These are phyloP conservation scores for Noctua fimbriata DNA, from an alignment of 2,888 invertebrate species.

Conservation along the genomic window DNA sequence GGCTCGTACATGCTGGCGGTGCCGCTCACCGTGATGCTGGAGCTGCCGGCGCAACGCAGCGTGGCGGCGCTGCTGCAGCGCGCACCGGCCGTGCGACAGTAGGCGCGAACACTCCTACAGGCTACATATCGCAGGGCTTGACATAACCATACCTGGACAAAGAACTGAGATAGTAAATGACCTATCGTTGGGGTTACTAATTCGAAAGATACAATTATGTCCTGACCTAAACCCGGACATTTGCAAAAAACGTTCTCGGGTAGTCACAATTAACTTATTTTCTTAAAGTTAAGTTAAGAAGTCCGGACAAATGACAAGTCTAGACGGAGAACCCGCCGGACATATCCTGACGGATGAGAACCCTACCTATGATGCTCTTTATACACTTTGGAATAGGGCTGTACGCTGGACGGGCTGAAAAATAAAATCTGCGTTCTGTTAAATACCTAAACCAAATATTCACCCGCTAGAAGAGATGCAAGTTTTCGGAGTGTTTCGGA, in stretches of 20 bases:
- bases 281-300: neutral
- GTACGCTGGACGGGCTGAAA: neutral
- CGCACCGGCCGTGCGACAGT: neutral
- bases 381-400: neutral
- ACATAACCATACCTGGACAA: neutral
- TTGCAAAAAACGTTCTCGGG: neutral
- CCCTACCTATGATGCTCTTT: neutral
- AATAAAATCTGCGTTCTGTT: neutral
- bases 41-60: slow-evolving; percentile 71
- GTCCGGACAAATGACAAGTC: neutral
- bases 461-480: neutral
- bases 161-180: neutral
- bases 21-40: slow-evolving; percentile 73
- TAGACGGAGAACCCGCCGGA: neutral
- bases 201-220: neutral
- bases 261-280: neutral
- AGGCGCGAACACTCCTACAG: too few relatives aligned
- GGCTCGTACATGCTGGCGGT: slow-evolving; percentile 65
- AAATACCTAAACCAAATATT: neutral
- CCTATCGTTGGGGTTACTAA: neutral
- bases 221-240: neutral
- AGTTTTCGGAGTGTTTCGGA: neutral
- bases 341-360: neutral
- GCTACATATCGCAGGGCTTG: neutral
- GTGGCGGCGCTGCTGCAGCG: slow-evolving; percentile 39